Evolutionary conservation across 2,113 vertebrate species (phyloP).

Genomic region (Sturnira hondurensis): DNA sequence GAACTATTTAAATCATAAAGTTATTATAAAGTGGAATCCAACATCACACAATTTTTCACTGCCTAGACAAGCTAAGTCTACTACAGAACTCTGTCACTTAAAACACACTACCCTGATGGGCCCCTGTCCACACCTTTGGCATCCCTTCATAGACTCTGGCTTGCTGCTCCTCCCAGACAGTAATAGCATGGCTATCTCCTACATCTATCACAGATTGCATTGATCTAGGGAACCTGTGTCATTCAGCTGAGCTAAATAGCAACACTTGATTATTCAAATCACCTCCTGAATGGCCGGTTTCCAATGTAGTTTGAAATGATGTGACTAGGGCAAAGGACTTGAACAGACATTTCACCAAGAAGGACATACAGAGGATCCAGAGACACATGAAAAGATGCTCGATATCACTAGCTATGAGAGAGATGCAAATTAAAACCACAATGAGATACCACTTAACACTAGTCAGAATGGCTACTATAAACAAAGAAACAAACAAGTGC

Average conservation of each 20-base stretch:
- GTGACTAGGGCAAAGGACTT: no score
- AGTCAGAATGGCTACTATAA: no score
- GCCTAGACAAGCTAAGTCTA: not conserved
- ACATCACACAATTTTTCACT: not conserved
- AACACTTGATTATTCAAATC: not conserved
- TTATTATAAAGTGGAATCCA: not conserved
- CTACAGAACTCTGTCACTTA: not conserved
- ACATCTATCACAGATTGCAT: not conserved
- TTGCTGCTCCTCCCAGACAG: not conserved
- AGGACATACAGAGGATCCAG: no score
- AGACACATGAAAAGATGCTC: no score
- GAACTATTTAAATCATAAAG: constrained; percentile 6
- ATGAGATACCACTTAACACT: no score
- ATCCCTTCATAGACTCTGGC: not conserved
- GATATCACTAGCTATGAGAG: no score
- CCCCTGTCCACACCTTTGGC: not conserved
- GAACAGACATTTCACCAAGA: no score
- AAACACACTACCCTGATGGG: not conserved
- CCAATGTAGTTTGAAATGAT: not conserved
- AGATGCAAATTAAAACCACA: no score
- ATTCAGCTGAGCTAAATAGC: not conserved
- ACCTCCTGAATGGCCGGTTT: constrained; percentile 6
- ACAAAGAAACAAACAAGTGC: no score
- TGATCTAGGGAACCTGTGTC: not conserved
- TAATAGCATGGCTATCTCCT: not conserved